Evolutionary conservation across 2,888 invertebrate genomes (phyloP), one percentile per base, ranked within the genome.

Genomic region (Synergus laeviventris): DNA sequence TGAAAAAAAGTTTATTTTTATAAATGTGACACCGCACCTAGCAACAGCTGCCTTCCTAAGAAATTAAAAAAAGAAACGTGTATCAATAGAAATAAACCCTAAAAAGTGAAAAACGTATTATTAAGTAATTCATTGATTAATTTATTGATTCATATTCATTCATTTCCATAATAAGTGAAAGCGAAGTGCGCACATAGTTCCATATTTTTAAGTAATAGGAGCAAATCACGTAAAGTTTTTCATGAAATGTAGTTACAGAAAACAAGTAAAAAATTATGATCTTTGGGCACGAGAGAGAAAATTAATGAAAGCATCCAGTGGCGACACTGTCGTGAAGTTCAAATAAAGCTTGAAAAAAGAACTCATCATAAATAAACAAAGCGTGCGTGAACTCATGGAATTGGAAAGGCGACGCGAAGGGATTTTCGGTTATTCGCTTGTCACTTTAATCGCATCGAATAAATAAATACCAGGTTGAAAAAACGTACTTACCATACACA

Each of bases 341-440:
- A n/a, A 21, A 21, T 16, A 45, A 49, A 24, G 31, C 14, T 16
- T 3, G 7, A 39, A 42, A 42, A 66, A 70, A 49, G 16, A 31
- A 24, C 18, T 18, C 14, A n/a, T n/a, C 21, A 24, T 31, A 45
- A 49, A 45, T 36, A 16, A 70, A 31, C 45, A 70, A 70, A 31
- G 49, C 31, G n/a, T 70, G 70, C 8, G 16, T 31, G 66, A 16
- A 49, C 49, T 70, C 49, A n/a, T 70, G 49, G n/a, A 31, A 70
- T 70, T 49, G 45, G 31, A 70, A 70, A 70, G 31, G 24, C 16
- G 14, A 70, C 70, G 45, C 49, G n/a, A 70, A 3, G 45, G 8
- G 16, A 16, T 4, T 21, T 66, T 45, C n/a, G 31, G 21, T 39
- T 24, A 12, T n/a, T 31, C 31, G 31, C 18, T 24, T 24, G 9